These are phyloP conservation scores for Lumbricus terrestris DNA, from an alignment of 2,888 invertebrate genomes.

Conservation along the genomic window DNA sequence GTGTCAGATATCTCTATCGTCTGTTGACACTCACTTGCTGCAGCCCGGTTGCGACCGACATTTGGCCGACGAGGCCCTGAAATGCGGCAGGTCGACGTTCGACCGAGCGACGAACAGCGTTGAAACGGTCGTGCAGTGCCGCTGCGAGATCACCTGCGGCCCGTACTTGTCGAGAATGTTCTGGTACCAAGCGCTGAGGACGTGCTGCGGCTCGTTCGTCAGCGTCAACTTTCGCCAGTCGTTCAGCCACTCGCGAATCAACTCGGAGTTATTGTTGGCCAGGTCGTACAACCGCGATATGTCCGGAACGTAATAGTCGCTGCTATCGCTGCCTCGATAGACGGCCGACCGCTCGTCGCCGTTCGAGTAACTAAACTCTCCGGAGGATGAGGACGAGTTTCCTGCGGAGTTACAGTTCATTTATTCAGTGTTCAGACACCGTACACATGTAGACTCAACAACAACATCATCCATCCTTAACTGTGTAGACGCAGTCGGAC, in stretches of 20 bases:
- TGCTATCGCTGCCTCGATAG: background rate
- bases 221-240: background rate
- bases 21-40: slow-evolving; percentile 17
- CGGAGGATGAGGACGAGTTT: background rate
- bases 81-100: background rate
- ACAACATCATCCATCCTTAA: background rate
- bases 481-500: background rate
- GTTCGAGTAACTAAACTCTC: background rate
- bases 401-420: background rate
- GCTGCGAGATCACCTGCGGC: background rate
- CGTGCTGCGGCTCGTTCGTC: background rate
- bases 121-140: background rate
- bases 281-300: background rate
- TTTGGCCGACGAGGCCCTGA: background rate
- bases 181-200: background rate
- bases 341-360: background rate
- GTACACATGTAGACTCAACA: too few species aligned
- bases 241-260: slow-evolving; percentile 13
- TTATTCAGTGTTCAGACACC: too few species aligned
- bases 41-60: background rate
- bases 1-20: too few species aligned
- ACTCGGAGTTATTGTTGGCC: slow-evolving; percentile 7
- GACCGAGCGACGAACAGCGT: background rate
- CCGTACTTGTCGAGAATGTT: slow-evolving; percentile 13
- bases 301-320: background rate